These are phyloP conservation scores for Acromyrmex echinatior DNA, from an alignment of 1,140 invertebrate species.

Conservation along the genomic window DNA sequence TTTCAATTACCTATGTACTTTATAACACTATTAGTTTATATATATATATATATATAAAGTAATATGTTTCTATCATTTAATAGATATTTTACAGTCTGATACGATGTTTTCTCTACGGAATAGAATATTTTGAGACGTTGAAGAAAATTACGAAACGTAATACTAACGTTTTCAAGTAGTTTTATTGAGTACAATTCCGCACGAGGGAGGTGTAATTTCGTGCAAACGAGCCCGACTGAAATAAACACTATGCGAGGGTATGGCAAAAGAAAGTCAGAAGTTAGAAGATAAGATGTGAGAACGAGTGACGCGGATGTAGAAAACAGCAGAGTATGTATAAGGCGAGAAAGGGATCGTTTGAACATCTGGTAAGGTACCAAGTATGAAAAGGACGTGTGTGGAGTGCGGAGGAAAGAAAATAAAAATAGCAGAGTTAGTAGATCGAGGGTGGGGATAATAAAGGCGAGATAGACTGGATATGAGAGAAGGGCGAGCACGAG, in stretches of 20 bases:
- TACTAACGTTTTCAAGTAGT: conserved; percentile 31
- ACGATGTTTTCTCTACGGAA: background rate
- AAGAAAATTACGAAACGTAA: conserved; percentile 27
- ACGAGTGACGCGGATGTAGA: conserved; percentile 19
- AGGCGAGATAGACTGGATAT: conserved; percentile 28
- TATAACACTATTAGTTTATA: background rate
- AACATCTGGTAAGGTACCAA: conserved; percentile 49
- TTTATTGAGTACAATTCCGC: conserved; percentile 45
- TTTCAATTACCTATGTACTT: background rate
- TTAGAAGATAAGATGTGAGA: conserved; percentile 53
- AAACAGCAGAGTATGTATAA: conserved; percentile 1
- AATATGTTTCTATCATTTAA: background rate
- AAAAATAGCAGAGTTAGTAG: conserved; percentile 48
- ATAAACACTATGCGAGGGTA: conserved; percentile 49
- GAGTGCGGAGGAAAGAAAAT: conserved; percentile 32
- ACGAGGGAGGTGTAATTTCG: conserved; percentile 35
- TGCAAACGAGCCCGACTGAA: conserved; percentile 38
- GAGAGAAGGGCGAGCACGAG: background rate
- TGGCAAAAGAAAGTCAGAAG: conserved; percentile 51
- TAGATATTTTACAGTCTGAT: background rate
- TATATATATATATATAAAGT: background rate
- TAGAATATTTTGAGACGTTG: background rate
- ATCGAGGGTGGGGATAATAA: conserved; percentile 32
- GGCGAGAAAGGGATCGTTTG: conserved; percentile 48
- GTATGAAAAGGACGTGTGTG: conserved; percentile 35